Evolutionary conservation across 1,140 invertebrate genomes (phyloP), one percentile per base, ranked within the genome.

Genomic region (Bacillus rossius): DNA sequence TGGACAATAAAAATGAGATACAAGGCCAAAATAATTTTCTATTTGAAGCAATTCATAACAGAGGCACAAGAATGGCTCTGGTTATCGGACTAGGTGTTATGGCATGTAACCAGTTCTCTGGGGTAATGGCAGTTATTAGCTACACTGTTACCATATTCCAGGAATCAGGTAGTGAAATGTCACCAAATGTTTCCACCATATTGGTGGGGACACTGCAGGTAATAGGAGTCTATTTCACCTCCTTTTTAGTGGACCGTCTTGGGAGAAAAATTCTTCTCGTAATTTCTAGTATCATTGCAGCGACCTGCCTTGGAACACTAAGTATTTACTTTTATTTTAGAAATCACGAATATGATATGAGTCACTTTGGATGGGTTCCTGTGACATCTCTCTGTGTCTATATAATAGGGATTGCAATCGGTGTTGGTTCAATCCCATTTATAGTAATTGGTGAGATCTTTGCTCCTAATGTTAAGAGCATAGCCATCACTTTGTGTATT

Each of bases 381-480:
- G 68, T 86, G 0, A 37, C 76, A 0, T 73, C 79, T 3, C 52
- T 81, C 0, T 76, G 77, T 2, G 25, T 80, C 2, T 87, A 79
- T 62, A 79, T 87, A 42, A 67, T 83, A 2, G 69, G 74, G 0
- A 80, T 76, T 48, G 70, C 73, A 14, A 29, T 79, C 0, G 80
- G 79, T 0, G 64, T 75, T 37, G 78, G 78, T 3, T 71, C 72
- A 2, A 66, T 81, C 45, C 84, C 85, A 0, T 83, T 81, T 64
- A 71, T 87, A 1, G 68, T 86, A 0, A 76, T 81, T 41, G 76
- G 82, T 0, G 86, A 88, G 68, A 75, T 86, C 14, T 84, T 87
- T 71, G 74, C 89, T 37, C 76, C 87, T 37, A 88, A 92, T 56
- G 81, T 88, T n/a, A 87, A 91, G 63, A 90, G 88, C 1, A 74